These are phyloP conservation scores for Parascotia fuliginaria DNA, from an alignment of 2,888 invertebrate species.

Conservation along the genomic window DNA sequence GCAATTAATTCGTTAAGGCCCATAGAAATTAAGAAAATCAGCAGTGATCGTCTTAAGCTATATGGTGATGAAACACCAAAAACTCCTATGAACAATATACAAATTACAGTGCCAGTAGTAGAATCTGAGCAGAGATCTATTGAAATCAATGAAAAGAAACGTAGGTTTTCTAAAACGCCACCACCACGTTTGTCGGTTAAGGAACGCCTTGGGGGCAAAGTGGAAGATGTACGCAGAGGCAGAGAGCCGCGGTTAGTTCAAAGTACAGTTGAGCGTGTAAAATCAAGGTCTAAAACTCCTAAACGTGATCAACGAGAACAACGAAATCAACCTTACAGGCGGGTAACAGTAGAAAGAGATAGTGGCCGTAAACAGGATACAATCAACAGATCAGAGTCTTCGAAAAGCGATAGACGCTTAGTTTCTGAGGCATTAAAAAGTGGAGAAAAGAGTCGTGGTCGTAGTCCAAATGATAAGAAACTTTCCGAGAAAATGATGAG, in stretches of 20 bases:
- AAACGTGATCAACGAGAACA: conserved; percentile 74
- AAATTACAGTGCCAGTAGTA: conserved; percentile 83
- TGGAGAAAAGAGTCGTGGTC: conserved; percentile 54
- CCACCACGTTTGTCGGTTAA: conserved; percentile 90
- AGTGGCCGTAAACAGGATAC: conserved; percentile 71
- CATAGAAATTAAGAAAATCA: conserved; percentile 91
- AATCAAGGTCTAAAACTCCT: conserved; percentile 82
- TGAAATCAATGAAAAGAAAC: conserved; percentile 78
- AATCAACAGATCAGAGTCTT: conserved; percentile 49
- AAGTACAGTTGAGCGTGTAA: conserved; percentile 83
- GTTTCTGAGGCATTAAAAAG: conserved; percentile 55
- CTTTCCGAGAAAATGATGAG: conserved; percentile 57
- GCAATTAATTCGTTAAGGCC: conserved; percentile 93
- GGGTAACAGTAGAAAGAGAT: conserved; percentile 81
- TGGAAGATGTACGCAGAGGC: conserved; percentile 85
- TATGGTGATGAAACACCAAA: conserved; percentile 84
- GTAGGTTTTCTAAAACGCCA: conserved; percentile 78
- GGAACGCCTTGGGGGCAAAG: conserved; percentile 92
- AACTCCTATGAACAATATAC: conserved; percentile 76
- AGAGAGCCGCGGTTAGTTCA: conserved; percentile 84
- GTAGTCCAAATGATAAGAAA: conserved; percentile 59
- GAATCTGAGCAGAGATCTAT: conserved; percentile 76
- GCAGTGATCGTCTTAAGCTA: conserved; percentile 88
- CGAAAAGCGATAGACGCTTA: conserved; percentile 62
- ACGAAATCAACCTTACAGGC: conserved; percentile 76